Evolutionary conservation across 2,113 vertebrate species (phyloP).

Genomic region (Pseudopodoces humilis): DNA sequence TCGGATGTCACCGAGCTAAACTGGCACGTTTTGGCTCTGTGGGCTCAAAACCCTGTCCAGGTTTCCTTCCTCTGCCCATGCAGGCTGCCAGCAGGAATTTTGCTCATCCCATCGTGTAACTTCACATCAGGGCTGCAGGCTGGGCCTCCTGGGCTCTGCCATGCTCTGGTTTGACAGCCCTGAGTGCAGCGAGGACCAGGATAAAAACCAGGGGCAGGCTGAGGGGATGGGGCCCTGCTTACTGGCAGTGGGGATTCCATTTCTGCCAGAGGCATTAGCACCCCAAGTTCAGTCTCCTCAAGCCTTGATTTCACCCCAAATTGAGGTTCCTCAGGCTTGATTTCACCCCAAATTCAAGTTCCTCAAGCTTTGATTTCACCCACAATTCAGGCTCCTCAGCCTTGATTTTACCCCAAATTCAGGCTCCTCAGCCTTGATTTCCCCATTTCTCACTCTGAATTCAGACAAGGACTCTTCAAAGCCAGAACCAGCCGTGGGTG

Average conservation of each 20-base stretch:
- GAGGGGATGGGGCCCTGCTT: neutral
- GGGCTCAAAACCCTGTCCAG: accelerated
- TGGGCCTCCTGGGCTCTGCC: neutral
- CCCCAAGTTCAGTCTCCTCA: neutral
- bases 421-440: neutral
- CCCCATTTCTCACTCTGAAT: neutral
- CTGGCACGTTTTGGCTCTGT: neutral
- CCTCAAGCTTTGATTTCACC: neutral
- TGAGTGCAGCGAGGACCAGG: neutral
- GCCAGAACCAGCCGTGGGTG: neutral
- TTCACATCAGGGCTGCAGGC: neutral
- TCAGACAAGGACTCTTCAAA: neutral
- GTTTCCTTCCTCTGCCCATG: neutral
- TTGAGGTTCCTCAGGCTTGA: neutral
- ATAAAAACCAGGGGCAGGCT: neutral
- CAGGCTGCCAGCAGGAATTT: neutral
- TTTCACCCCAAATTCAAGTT: neutral
- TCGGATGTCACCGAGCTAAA: accelerated
- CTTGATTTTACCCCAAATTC: neutral
- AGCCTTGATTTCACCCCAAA: neutral
- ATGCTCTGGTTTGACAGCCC: neutral
- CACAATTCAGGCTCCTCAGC: neutral
- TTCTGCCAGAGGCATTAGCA: neutral
- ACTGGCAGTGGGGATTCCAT: neutral
- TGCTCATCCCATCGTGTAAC: neutral